phyloP scores from a whole-genome alignment of 2,113 vertebrate species.

The Haemorhous mexicanus region DNA sequence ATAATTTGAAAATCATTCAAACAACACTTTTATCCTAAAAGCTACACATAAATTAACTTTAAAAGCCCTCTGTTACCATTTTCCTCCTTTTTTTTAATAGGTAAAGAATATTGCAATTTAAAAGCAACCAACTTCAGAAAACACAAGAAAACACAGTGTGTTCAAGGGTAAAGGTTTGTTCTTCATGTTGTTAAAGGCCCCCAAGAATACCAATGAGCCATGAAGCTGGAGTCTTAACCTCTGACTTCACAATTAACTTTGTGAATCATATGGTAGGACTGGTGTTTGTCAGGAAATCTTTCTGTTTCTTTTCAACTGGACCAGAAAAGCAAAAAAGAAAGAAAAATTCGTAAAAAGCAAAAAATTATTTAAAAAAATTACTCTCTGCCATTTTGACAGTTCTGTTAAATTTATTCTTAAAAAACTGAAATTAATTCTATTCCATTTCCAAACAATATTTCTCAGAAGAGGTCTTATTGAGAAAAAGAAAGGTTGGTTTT shows the following conservation, averaged over 20 bases:
- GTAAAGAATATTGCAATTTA: background rate
- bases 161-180: background rate
- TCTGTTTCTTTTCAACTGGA: background rate
- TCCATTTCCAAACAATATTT: background rate
- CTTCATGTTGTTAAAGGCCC: background rate
- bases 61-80: background rate
- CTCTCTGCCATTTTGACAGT: background rate
- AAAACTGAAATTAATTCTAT: conserved; percentile 25
- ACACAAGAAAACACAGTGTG: background rate
- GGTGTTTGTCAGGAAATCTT: background rate
- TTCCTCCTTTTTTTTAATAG: background rate
- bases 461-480: background rate
- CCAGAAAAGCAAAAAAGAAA: background rate
- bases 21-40: background rate
- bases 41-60: background rate
- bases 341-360: background rate
- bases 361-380: background rate
- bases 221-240: conserved; percentile 5
- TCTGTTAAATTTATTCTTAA: conserved; percentile 44
- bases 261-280: background rate
- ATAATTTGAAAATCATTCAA: background rate
- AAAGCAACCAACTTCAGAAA: background rate
- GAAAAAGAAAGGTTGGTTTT: background rate
- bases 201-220: background rate
- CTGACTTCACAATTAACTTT: background rate